phyloP scores from a whole-genome alignment of 53 echinoderm and acorn worm species.

The Luidia sarsii region DNA sequence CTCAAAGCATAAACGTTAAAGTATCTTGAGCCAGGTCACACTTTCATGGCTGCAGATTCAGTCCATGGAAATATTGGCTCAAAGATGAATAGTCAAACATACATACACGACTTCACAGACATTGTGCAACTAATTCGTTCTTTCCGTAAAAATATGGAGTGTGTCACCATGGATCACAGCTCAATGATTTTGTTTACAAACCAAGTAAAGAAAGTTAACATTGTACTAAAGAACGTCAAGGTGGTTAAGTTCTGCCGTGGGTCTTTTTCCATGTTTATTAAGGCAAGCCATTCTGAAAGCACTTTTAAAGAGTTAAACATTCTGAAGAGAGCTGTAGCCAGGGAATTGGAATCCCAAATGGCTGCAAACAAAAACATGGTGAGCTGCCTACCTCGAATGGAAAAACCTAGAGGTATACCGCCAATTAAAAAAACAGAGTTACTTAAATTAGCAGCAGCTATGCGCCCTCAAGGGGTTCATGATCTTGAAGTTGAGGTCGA shows the following conservation, averaged over 20 bases:
- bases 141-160: conserved; percentile 35
- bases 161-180: conserved; percentile 22
- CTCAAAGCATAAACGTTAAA: conserved; percentile 49
- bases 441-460: too few species aligned
- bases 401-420: conserved; percentile 35
- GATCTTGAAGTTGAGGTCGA: too few species aligned
- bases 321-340: conserved; percentile 27
- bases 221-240: conserved; percentile 27
- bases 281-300: conserved; percentile 28
- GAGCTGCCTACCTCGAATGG: conserved; percentile 35
- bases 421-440: conserved; percentile 24
- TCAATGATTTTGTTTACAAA: conserved; percentile 47
- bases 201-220: conserved; percentile 7
- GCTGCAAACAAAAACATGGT: conserved; percentile 24
- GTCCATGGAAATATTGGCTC: conserved; percentile 51
- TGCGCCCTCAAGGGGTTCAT: too few species aligned
- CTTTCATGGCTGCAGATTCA: conserved; percentile 47
- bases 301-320: conserved; percentile 27
- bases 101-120: conserved; percentile 53
- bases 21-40: conserved; percentile 57
- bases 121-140: conserved; percentile 23
- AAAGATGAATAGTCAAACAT: conserved; percentile 33
- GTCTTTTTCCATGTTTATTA: conserved; percentile 39
- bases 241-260: conserved; percentile 42
- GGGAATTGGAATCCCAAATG: conserved; percentile 27